These are phyloP conservation scores for Cephalopachus bancanus DNA, from an alignment of 2,797 vertebrate species.

Conservation along the genomic window DNA sequence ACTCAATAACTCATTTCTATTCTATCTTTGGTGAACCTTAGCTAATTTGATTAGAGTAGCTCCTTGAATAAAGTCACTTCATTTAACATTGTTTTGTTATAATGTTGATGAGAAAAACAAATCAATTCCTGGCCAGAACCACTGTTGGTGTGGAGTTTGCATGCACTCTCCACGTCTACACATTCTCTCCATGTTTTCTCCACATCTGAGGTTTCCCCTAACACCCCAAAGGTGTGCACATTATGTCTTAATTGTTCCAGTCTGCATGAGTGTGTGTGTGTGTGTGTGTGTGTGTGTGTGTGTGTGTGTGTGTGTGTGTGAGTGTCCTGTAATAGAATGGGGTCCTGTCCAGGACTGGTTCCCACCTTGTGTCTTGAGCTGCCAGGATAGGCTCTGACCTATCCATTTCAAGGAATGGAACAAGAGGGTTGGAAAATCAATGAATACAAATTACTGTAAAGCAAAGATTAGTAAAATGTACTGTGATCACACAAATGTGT, in stretches of 20 bases:
- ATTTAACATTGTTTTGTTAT: neutral
- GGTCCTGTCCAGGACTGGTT: neutral
- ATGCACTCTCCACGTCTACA: neutral
- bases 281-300: no score
- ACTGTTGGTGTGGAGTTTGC: neutral
- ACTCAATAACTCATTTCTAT: neutral
- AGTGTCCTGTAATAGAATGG: neutral
- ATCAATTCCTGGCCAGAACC: neutral
- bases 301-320: no score
- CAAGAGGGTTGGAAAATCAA: neutral
- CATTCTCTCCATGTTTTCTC: neutral
- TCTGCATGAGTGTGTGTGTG: neutral
- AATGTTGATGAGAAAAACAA: neutral
- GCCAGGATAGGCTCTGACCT: neutral
- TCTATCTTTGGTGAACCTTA: neutral
- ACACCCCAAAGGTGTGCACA: neutral
- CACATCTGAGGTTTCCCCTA: neutral
- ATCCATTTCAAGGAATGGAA: neutral
- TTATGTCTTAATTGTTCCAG: neutral
- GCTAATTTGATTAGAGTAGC: neutral
- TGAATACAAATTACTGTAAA: neutral
- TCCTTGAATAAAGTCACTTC: neutral
- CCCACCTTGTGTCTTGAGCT: neutral
- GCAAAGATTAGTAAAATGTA: neutral
- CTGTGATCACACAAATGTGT: neutral